Conservation (phyloP, 2,797 vertebrate genomes). For the Ptychobarbus kaznakovi region DNA sequence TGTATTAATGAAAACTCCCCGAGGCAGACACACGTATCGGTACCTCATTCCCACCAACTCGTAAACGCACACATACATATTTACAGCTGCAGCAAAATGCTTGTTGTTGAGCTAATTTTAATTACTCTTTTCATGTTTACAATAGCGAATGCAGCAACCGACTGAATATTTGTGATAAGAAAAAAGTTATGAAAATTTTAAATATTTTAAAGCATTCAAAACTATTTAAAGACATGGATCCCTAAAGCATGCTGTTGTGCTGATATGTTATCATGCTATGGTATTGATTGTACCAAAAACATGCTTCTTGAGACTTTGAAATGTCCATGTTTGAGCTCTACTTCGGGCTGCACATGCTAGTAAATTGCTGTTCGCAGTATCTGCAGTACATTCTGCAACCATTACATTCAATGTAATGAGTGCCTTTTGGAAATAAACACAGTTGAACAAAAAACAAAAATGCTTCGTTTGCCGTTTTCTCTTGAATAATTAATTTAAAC, state of each 20-base stretch:
- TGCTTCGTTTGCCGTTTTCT: neutral
- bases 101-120: constrained; percentile 55
- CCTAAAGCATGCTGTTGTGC: constrained; percentile 73
- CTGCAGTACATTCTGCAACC: constrained; percentile 64
- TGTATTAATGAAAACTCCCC: constrained; percentile 53
- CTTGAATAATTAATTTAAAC: too few relatives aligned
- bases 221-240: constrained; percentile 56
- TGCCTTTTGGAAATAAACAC: constrained; percentile 76
- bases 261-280: constrained; percentile 68
- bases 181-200: constrained; percentile 50
- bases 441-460: constrained; percentile 28
- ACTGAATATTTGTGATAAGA: constrained; percentile 63
- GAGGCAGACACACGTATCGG: constrained; percentile 29
- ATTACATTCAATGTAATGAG: constrained; percentile 73
- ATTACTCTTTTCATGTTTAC: constrained; percentile 54
- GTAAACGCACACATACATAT: constrained; percentile 26
- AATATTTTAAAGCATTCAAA: constrained; percentile 63
- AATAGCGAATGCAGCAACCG: constrained; percentile 68
- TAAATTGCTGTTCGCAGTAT: constrained; percentile 65
- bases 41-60: constrained; percentile 49
- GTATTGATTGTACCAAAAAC: constrained; percentile 72
- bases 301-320: constrained; percentile 66
- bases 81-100: constrained; percentile 37
- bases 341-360: constrained; percentile 60
- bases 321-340: constrained; percentile 58